Percentiles rank a stretch among this genome's conserved stretches.
phyloP scores from a whole-genome alignment of 35 echinoderm and acorn worm species.

The Holothuria glaberrima region DNA sequence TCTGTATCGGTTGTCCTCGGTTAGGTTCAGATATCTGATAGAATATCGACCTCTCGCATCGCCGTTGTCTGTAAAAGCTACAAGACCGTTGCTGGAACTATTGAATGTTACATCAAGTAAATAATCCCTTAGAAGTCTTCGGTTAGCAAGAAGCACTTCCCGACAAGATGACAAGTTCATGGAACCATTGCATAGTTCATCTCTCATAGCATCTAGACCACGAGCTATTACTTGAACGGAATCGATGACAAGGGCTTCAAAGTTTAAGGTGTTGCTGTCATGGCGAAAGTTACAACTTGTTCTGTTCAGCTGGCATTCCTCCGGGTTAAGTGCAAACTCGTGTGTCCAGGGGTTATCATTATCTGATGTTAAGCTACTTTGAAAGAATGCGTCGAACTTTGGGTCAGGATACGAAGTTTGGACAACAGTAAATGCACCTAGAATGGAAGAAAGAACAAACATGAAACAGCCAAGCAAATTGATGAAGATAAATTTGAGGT shows the following conservation, averaged over 20 bases:
- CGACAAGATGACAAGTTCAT: neutral
- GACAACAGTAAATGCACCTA: slow-evolving; percentile 11
- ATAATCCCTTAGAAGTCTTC: slow-evolving; percentile 29
- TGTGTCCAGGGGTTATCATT: neutral
- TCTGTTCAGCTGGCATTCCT: neutral
- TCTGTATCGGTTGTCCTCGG: slow-evolving; percentile 6
- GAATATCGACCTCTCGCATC: slow-evolving; percentile 33
- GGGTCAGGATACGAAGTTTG: neutral
- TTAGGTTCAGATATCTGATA: slow-evolving; percentile 31
- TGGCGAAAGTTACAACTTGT: no score
- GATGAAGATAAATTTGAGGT: no score
- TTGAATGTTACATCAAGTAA: slow-evolving; percentile 23
- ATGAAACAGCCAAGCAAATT: no score
- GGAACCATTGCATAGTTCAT: neutral
- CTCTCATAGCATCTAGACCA: slow-evolving; percentile 15
- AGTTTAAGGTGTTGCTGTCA: neutral
- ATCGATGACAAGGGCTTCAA: slow-evolving; percentile 52
- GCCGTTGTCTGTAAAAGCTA: slow-evolving; percentile 31
- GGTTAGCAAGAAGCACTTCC: neutral
- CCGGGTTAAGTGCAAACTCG: neutral
- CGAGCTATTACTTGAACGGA: slow-evolving; percentile 33
- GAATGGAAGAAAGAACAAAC: neutral
- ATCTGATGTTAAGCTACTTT: neutral
- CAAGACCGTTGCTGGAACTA: slow-evolving; percentile 46
- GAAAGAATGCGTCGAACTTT: slow-evolving; percentile 24